Conservation (phyloP, 2,113 vertebrate species). For the Penelope pileata region DNA sequence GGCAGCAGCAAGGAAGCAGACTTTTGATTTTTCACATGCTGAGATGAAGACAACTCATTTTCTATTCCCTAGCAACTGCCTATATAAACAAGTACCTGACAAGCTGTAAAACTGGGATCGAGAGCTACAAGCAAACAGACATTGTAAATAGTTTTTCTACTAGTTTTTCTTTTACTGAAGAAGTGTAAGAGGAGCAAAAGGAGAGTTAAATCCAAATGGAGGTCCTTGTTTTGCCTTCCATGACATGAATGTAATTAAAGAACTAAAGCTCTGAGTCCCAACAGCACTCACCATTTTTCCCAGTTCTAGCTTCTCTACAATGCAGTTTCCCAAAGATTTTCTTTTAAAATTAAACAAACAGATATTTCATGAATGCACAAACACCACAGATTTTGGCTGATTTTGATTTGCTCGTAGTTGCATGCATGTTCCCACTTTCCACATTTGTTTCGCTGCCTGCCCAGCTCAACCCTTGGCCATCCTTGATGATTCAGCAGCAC, state of each 20-base stretch:
- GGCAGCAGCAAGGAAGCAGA: neutral
- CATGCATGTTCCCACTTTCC: neutral
- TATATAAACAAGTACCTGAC: neutral
- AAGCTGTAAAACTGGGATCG: neutral
- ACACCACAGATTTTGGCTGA: neutral
- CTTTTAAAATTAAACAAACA: conserved; percentile 2
- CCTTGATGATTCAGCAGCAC: accelerated
- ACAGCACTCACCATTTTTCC: neutral
- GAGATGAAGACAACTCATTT: conserved; percentile 17
- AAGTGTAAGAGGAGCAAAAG: neutral
- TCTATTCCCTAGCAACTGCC: conserved; percentile 29
- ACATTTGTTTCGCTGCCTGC: neutral
- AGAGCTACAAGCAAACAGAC: neutral
- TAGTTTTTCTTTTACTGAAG: too few relatives aligned
- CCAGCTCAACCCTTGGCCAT: neutral
- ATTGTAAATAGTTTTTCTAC: neutral
- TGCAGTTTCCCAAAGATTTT: neutral
- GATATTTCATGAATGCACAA: neutral
- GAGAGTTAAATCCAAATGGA: neutral
- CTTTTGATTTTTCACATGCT: neutral
- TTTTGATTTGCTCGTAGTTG: neutral
- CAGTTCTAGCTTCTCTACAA: neutral
- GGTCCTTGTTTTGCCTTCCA: neutral
- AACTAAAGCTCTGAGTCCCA: neutral
- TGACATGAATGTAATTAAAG: accelerated